Conservation (phyloP, 2,113 vertebrate genomes). For the Boleophthalmus pectinirostris region DNA sequence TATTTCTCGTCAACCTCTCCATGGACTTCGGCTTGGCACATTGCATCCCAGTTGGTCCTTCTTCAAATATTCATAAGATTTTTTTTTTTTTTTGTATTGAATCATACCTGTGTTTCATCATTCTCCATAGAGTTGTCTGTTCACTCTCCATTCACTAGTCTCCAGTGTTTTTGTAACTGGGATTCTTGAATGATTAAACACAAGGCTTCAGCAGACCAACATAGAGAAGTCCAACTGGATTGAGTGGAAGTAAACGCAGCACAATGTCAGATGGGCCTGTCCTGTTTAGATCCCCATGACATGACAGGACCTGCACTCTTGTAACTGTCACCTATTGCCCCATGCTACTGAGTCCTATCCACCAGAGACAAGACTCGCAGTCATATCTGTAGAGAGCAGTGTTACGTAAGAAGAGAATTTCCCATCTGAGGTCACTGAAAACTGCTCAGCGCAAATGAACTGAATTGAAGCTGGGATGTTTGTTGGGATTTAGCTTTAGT, state of each 20-base stretch:
- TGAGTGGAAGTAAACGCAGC: constrained; percentile 19
- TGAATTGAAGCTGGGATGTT: not conserved
- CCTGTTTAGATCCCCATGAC: constrained; percentile 50
- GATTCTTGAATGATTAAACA: constrained; percentile 51
- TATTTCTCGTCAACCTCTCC: not conserved
- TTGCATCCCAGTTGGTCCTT: constrained; percentile 15
- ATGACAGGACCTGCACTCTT: constrained; percentile 59
- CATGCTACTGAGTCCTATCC: constrained; percentile 39
- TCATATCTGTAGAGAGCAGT: not conserved
- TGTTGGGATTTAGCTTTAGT: no score
- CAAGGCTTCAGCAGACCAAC: constrained; percentile 41
- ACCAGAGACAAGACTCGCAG: constrained; percentile 32
- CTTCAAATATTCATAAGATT: constrained; percentile 16
- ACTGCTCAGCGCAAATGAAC: not conserved
- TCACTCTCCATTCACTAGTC: constrained; percentile 14
- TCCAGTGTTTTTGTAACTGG: constrained; percentile 29
- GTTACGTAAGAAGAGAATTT: constrained; percentile 1
- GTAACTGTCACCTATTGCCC: constrained; percentile 58
- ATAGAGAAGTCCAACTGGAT: constrained; percentile 38
- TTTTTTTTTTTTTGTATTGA: constrained; percentile 9
- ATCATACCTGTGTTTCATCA: constrained; percentile 18
- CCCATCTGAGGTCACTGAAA: not conserved
- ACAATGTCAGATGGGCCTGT: constrained; percentile 43
- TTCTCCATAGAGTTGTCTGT: constrained; percentile 18
- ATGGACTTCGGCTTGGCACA: not conserved